A percentile compares a stretch with the other conserved stretches of the same genome.
These are phyloP conservation scores for Dromaius novaehollandiae DNA, from an alignment of 2,113 vertebrate genomes.

Conservation along the genomic window DNA sequence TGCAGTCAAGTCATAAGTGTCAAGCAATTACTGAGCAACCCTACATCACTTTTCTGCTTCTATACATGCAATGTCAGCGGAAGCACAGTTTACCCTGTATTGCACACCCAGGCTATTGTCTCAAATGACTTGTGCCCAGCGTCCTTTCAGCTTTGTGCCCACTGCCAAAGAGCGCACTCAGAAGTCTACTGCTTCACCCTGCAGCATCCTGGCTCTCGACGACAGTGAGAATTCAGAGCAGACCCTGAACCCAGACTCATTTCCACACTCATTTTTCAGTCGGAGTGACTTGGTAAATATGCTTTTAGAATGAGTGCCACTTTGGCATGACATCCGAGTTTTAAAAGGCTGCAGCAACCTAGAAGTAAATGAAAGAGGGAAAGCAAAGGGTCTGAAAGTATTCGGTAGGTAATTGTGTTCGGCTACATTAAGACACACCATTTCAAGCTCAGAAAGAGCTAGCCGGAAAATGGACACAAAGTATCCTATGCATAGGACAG, in stretches of 20 bases:
- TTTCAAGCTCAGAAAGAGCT: background rate
- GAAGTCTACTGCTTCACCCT: background rate
- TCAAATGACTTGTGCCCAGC: background rate
- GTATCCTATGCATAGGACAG: background rate
- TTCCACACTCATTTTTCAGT: background rate
- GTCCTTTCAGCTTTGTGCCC: background rate
- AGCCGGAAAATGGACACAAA: background rate
- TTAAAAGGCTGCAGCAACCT: background rate
- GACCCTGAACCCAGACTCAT: background rate
- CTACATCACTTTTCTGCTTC: background rate
- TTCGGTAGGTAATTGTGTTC: background rate
- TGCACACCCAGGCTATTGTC: background rate
- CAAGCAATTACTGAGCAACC: background rate
- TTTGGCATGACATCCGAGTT: background rate
- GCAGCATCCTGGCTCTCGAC: background rate
- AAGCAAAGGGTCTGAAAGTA: background rate
- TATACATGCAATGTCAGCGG: background rate
- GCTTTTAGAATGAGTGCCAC: background rate
- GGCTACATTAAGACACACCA: background rate
- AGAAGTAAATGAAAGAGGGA: background rate
- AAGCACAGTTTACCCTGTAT: background rate
- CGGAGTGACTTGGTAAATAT: background rate
- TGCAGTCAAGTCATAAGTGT: fast-evolving
- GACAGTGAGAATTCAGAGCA: background rate
- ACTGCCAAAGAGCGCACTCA: background rate